Base-by-base conservation (phyloP, 1,140 invertebrate genomes). In the Drosophila melanica region DNA sequence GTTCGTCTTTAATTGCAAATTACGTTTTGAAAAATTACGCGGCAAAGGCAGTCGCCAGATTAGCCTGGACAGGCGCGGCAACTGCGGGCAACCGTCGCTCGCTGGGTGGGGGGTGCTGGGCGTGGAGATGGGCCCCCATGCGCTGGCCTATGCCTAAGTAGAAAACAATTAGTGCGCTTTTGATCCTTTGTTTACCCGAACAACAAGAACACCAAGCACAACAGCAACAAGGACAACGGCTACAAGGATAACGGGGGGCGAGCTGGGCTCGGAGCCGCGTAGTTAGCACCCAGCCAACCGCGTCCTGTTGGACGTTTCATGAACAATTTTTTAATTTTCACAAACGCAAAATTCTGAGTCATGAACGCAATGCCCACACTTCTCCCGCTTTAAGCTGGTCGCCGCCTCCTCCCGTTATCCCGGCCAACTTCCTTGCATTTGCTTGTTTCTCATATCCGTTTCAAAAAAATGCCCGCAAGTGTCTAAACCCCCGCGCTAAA, bases 111-210 rank as follows among this genome's bases (percentile, higher is more conserved):
- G 18, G 11, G 30, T n/a, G 48, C 6, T 18, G 30, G 23, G 4
- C 5, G 10, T 11, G 18, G 48, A n/a, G 9, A 45, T 48, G 57
- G 50, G 80, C 18, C 50, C 55, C 39, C 23, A 27, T 44, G 58
- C 30, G 35, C 35, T 62, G 55, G 70, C 68, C 79, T 64, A 79
- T 45, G 72, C 68, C 63, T 81, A 90, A 90, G 84, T 78, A 90
- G 79, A 89, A 90, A 90, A 90, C 82, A 90, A 90, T 90, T 90
- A 90, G 81, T 90, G 75, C 73, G 87, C 82, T 90, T 90, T 90
- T 90, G 87, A 90, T 90, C 87, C 87, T 87, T 90, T 90, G 81
- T 90, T 90, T 90, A 90, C 87, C 77, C 70, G 77, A 81, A 87
- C 81, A 90, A 82, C 81, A 90, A 64, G 51, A 66, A 62, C 51